A percentile compares a stretch with the other conserved stretches of the same genome.
Evolutionary conservation across 2,113 vertebrate genomes (phyloP).

Genomic region (Danionella cerebrum): DNA sequence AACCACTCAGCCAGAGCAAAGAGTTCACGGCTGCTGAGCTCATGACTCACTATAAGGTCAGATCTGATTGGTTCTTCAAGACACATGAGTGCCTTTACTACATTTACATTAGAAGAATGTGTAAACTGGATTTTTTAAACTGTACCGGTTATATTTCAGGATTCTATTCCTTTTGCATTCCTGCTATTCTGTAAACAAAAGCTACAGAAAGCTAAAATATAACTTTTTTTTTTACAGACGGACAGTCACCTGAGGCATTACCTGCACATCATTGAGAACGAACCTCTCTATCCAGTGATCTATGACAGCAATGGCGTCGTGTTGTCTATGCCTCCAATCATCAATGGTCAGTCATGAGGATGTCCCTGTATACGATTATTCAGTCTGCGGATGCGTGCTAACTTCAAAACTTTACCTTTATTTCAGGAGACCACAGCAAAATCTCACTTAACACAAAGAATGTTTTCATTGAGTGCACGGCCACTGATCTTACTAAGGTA

Average conservation of each 20-base stretch:
- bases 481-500: constrained; percentile 94
- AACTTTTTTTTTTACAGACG: constrained; percentile 57
- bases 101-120: background rate
- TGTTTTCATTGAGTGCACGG: constrained; percentile 95
- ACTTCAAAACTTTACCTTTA: no score
- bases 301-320: constrained; percentile 84
- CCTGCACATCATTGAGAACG: constrained; percentile 88
- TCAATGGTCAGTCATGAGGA: constrained; percentile 90
- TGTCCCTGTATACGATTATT: no score
- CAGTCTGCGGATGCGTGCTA: no score
- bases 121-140: no score
- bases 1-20: constrained; percentile 81
- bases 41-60: constrained; percentile 89
- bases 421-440: constrained; percentile 85
- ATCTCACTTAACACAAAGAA: constrained; percentile 85
- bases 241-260: constrained; percentile 92
- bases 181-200: no score
- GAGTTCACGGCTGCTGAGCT: constrained; percentile 84
- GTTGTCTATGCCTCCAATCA: constrained; percentile 94
- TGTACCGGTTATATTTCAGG: no score
- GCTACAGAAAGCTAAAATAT: background rate
- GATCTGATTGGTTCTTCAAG: background rate
- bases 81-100: background rate
- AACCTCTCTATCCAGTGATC: constrained; percentile 86
- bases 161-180: no score